Conservation (phyloP, 2,113 vertebrate species). For the Phoxinus phoxinus region DNA sequence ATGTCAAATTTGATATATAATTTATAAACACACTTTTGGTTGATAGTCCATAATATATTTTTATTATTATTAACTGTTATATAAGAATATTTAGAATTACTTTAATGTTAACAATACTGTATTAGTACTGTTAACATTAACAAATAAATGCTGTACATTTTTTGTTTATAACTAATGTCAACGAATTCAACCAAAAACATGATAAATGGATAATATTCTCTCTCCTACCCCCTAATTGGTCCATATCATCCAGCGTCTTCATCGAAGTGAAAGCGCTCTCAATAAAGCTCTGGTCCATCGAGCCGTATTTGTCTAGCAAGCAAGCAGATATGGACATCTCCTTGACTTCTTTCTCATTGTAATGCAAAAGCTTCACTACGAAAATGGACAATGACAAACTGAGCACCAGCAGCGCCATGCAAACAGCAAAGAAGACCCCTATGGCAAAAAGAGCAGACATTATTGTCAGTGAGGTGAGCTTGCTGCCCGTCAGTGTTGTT, state of each 20-base stretch:
- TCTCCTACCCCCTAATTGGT: constrained; percentile 66
- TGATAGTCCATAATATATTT: neutral
- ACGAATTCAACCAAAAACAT: neutral
- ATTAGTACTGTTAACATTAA: neutral
- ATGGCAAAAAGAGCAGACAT: constrained; percentile 14
- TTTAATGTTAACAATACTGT: too few relatives aligned
- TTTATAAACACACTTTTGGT: neutral
- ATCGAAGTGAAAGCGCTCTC: constrained; percentile 70
- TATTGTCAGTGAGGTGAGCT: neutral
- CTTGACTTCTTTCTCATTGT: constrained; percentile 69
- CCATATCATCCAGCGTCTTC: constrained; percentile 66
- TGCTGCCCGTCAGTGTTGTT: neutral
- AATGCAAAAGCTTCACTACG: constrained; percentile 81
- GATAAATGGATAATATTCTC: neutral
- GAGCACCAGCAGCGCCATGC: constrained; percentile 85
- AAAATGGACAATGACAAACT: constrained; percentile 84
- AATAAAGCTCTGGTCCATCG: constrained; percentile 65
- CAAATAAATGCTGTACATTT: neutral
- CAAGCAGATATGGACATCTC: constrained; percentile 77
- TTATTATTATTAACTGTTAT: too few relatives aligned
- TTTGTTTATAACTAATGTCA: neutral
- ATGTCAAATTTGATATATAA: too few relatives aligned
- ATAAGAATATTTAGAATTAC: too few relatives aligned
- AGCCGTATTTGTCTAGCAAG: constrained; percentile 75
- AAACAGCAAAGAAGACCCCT: constrained; percentile 85